These are phyloP conservation scores for Decapterus maruadsi DNA, from an alignment of 2,797 vertebrate species.

Conservation along the genomic window DNA sequence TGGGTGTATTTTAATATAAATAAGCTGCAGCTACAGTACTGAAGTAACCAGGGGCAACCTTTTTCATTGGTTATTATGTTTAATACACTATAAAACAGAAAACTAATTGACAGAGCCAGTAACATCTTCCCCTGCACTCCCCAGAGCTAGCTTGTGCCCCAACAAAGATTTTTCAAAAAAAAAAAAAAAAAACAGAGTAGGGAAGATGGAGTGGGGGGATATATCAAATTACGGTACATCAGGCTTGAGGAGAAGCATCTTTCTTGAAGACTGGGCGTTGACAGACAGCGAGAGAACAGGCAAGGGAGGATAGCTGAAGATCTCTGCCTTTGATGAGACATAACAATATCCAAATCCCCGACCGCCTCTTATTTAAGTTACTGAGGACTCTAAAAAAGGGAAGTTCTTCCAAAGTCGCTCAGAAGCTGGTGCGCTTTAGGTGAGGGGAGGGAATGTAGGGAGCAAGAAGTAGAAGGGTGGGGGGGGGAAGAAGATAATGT, in stretches of 20 bases:
- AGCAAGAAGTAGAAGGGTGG: constrained; percentile 69
- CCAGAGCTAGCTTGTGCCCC: constrained; percentile 66
- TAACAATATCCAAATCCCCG: constrained; percentile 89
- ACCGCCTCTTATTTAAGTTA: constrained; percentile 88
- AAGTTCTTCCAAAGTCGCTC: constrained; percentile 88
- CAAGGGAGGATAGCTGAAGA: constrained; percentile 81
- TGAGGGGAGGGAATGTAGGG: constrained; percentile 81
- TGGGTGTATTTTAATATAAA: neutral
- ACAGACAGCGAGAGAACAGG: constrained; percentile 84
- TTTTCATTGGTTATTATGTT: constrained; percentile 45
- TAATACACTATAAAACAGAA: constrained; percentile 47
- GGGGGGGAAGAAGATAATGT: constrained; percentile 82
- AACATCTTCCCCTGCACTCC: constrained; percentile 58
- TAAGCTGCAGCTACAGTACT: constrained; percentile 24
- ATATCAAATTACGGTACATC: constrained; percentile 82
- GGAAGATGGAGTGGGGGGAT: constrained; percentile 45
- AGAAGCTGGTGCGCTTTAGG: constrained; percentile 86
- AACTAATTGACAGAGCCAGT: constrained; percentile 50
- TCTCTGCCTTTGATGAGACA: constrained; percentile 87
- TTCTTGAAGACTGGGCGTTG: constrained; percentile 83
- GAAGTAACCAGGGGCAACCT: constrained; percentile 34
- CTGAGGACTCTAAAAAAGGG: constrained; percentile 85
- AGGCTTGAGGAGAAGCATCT: constrained; percentile 79
- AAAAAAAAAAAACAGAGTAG: constrained; percentile 31
- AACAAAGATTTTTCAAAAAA: constrained; percentile 67